Evolutionary conservation across 2,113 vertebrate species (phyloP), one percentile per base, ranked within the genome.

Genomic region (Trichomycterus rosablanca): DNA sequence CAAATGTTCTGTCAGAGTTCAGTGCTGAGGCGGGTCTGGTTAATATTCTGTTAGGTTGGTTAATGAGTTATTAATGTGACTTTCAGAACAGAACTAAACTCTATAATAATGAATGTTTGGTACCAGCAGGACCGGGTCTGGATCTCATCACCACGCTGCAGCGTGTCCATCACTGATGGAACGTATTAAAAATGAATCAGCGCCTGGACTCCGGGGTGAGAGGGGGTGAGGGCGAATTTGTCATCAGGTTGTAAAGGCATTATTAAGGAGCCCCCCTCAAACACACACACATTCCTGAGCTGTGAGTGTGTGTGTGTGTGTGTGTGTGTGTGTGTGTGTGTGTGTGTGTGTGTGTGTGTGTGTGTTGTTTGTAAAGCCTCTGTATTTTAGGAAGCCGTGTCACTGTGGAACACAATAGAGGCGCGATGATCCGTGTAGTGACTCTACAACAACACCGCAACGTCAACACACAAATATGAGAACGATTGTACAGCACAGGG

Each of bases 391-490:
- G 62, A 55, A 46, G 19, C 20, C 45, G 32, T 56, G 46, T 37
- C 43, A 35, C 22, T 64, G 30, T 48, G 7, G 15, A 54, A 55
- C 50, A 63, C 61, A 63, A 63, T 63, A 46, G 62, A 5, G 28
- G 7, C 4, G 5, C 5, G 15, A 60, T 23, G n/a, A 39, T 60
- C 23, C 37, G 32, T 51, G 2, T 19, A 35, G 11, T 23, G 23
- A 10, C 30, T 37, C 18, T 34, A 43, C 37, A 52, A 32, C 35
- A 52, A 9, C 7, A 32, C 6, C 7, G 53, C 22, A 56, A 23
- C 10, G 37, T 56, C 40, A 56, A 56, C 53, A 56, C 4, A 56
- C n/a, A 39, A 28, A 30, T 57, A 57, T 57, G 16, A n/a, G n/a
- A 43, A 32, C 28, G 35, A 64, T 55, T 64, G 62, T 64, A 54